Percentiles rank a stretch among this genome's conserved stretches.
Conservation (phyloP, 2,797 vertebrate genomes). For the Hemitrygon akajei region DNA sequence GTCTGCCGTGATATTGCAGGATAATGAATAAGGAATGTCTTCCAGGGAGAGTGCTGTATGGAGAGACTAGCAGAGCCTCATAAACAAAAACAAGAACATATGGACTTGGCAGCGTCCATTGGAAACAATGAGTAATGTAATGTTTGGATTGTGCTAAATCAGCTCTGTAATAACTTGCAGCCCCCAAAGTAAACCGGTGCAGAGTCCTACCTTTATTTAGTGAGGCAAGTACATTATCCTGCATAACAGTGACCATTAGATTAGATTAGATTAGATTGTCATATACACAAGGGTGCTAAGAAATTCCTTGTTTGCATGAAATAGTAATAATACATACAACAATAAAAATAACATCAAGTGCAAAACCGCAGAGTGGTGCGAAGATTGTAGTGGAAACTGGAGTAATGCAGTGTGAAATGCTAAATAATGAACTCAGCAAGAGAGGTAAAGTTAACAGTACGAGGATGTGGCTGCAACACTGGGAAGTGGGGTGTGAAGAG, state of each 20-base stretch:
- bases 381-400: too few relatives aligned
- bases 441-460: too few relatives aligned
- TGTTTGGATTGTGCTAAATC: slow-evolving; percentile 21
- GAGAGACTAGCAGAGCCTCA: background rate
- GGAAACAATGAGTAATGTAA: slow-evolving; percentile 33
- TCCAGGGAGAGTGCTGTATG: background rate
- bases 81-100: slow-evolving; percentile 34
- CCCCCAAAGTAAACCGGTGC: background rate
- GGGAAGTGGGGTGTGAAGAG: too few relatives aligned
- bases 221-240: background rate
- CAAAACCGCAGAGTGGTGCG: too few relatives aligned
- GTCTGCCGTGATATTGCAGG: background rate
- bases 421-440: too few relatives aligned
- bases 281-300: too few relatives aligned
- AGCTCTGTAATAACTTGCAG: slow-evolving; percentile 20
- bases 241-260: background rate
- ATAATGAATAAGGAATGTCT: slow-evolving; percentile 27
- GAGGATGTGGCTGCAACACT: too few relatives aligned
- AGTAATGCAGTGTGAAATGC: background rate
- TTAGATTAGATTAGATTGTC: too few relatives aligned
- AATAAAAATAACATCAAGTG: too few relatives aligned
- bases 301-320: too few relatives aligned
- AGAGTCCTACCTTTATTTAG: slow-evolving; percentile 7
- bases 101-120: slow-evolving; percentile 23
- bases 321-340: too few relatives aligned